phyloP scores from a whole-genome alignment of 1,140 invertebrate genomes.

The Zaprionus gabonicus region DNA sequence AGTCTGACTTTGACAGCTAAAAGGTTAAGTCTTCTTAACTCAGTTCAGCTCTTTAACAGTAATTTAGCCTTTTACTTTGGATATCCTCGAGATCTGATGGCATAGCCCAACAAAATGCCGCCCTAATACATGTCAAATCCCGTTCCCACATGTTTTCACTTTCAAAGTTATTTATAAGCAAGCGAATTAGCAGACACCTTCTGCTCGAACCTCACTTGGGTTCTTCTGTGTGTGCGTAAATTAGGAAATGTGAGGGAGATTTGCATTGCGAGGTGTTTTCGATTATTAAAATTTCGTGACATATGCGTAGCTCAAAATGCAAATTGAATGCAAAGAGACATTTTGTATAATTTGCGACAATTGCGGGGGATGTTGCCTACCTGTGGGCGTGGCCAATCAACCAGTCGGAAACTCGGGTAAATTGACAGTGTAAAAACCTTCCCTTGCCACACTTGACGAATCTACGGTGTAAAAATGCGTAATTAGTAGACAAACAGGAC shows the following conservation, averaged over 20 bases:
- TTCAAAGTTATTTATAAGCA: not conserved
- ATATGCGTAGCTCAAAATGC: constrained; percentile 78
- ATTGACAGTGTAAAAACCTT: constrained; percentile 13
- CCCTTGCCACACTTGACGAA: constrained; percentile 4
- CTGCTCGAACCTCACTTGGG: not conserved
- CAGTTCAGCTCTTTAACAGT: not conserved
- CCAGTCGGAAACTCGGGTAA: constrained; percentile 38
- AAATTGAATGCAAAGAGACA: constrained; percentile 80
- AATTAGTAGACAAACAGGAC: constrained; percentile 72
- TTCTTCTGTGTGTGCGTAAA: not conserved
- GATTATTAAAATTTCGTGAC: constrained; percentile 58
- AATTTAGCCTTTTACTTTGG: not conserved
- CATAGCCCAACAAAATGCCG: no score
- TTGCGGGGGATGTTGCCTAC: constrained; percentile 15
- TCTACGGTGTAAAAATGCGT: constrained; percentile 52
- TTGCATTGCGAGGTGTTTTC: constrained; percentile 1
- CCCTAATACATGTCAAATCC: not conserved
- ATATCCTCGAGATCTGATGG: not conserved
- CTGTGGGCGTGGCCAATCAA: constrained; percentile 58
- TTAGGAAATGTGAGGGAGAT: not conserved
- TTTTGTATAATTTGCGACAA: constrained; percentile 67
- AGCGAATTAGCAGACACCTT: not conserved
- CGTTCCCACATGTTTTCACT: not conserved
- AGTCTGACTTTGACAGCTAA: not conserved
- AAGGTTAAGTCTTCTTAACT: not conserved